Evolutionary conservation across 1,140 invertebrate species (phyloP).

Genomic region (Cyclina sinensis): DNA sequence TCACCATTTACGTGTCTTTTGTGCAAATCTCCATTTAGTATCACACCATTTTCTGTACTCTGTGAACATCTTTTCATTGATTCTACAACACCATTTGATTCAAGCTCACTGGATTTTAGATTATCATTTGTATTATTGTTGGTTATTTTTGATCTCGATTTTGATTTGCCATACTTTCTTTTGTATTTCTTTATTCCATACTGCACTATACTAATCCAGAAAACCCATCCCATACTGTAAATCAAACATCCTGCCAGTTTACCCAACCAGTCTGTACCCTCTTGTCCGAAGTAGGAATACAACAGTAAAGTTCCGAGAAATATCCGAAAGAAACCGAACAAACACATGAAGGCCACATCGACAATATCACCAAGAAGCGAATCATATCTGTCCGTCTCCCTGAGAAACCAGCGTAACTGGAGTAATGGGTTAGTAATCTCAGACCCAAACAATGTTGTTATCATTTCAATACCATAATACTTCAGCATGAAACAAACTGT

Average conservation of each 20-base stretch:
- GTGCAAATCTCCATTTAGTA: neutral
- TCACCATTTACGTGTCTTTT: slow-evolving; percentile 18
- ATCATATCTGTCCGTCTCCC: slow-evolving; percentile 75
- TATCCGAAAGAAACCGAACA: slow-evolving; percentile 83
- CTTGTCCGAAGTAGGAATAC: slow-evolving; percentile 80
- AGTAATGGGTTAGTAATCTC: slow-evolving; percentile 86
- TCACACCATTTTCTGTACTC: neutral
- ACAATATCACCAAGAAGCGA: slow-evolving; percentile 78
- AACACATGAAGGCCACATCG: slow-evolving; percentile 81
- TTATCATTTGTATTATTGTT: slow-evolving; percentile 36
- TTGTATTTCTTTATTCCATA: slow-evolving; percentile 82
- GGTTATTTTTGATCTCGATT: neutral
- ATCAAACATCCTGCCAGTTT: slow-evolving; percentile 78
- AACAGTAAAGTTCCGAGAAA: slow-evolving; percentile 80
- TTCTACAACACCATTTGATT: slow-evolving; percentile 12
- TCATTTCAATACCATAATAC: slow-evolving; percentile 83
- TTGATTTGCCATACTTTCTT: slow-evolving; percentile 69
- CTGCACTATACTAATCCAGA: slow-evolving; percentile 82
- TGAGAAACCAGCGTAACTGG: slow-evolving; percentile 86
- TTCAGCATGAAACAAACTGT: slow-evolving; percentile 74
- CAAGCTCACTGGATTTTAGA: neutral
- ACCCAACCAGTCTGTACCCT: slow-evolving; percentile 80
- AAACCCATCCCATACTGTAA: slow-evolving; percentile 83
- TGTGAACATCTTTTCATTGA: neutral
- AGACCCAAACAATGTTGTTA: slow-evolving; percentile 83